Evolutionary conservation across 1,140 invertebrate genomes (phyloP), one percentile per base, ranked within the genome.

Genomic region (Drosophila nebulosa): DNA sequence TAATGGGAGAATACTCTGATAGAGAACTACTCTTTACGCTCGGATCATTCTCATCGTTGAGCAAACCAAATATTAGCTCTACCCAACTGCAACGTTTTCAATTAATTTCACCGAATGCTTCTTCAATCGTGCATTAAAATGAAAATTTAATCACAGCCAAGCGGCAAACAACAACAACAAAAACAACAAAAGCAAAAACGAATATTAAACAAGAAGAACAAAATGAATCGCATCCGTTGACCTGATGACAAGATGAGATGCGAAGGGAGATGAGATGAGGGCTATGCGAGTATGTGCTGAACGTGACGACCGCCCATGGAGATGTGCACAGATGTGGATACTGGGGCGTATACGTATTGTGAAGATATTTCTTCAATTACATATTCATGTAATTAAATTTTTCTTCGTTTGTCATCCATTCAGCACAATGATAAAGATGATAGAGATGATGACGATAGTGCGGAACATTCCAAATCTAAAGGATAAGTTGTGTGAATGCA

Each of bases 111-210:
- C 55, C 70, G 78, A 88, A 81, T 78, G 83, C 83, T 78, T 65
- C 83, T 75, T 88, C 81, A 88, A 81, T 88, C 83, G 81, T 86
- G 81, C 83, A 86, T 81, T 81, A 78, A 86, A 86, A 86, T 88
- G 78, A 86, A 86, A 86, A 86, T 85, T 85, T 88, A 86, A 86
- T 85, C 81, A 78, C 84, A 78, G 64, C 39, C 81, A 81, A 56
- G 55, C 24, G 52, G 26, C 52, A 59, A 42, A 50, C 26, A 72
- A 16, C 24, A 57, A 61, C 53, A 32, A 50, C 16, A 57, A 50
- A 21, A 72, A 16, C 24, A 57, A 61, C 53, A 32, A 50, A n/a
- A 57, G 46, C 46, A 4, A 14, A 7, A 59, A 18, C 32, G 3
- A 24, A 24, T 21, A 46, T 21, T 21, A 21, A 46, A 46, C 1